Base-by-base conservation (phyloP, 2,797 vertebrate species). In the Chelidonichthys spinosus region DNA sequence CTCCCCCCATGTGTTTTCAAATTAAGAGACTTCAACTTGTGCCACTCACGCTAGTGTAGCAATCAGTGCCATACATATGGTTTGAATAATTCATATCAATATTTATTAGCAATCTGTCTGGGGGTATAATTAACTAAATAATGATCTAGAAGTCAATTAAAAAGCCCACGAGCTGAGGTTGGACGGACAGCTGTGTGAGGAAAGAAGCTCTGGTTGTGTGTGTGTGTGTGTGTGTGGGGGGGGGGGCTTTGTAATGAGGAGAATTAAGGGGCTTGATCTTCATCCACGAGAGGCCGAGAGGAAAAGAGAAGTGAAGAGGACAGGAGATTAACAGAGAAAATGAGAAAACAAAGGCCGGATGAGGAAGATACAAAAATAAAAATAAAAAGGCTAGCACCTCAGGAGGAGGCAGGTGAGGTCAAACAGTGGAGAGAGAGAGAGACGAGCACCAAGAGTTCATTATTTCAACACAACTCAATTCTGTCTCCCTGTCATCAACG, bases 1-100 rank as follows among this genome's bases (percentile, higher is more conserved):
- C 47, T 49, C 5, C 25, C 7, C 11, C 17, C 18, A 54, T 56
- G 58, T 59, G 39, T 67, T 68, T 78, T 85, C 67, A 79, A 76
- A 88, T 87, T 88, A 80, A 62, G 35, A 78, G 78, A 70, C 40
- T 72, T 74, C 61, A 64, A 47, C 73, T 71, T 65, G 64, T 75
- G 81, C 74, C 66, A 86, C 74, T 73, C 78, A 62, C 58, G 67
- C 76, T 54, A 32, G 64, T 61, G 58, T 52, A 74, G 85, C 84
- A 90, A 91, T 91, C 85, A 90, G 54, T 86, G 76, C 74, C 79
- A 74, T 86, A 87, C 82, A 91, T 88, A 88, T 83, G 79, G 84
- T 89, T 83, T 83, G 79, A 88, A 85, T 91, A 86, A 91, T 90
- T 87, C 82, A 87, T 91, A 92, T 91, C 82, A 90, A 92, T 93